Percentiles rank a stretch among this genome's conserved stretches.
Evolutionary conservation across 2,888 invertebrate species (phyloP).

Genomic region (Oxytorus armatus): DNA sequence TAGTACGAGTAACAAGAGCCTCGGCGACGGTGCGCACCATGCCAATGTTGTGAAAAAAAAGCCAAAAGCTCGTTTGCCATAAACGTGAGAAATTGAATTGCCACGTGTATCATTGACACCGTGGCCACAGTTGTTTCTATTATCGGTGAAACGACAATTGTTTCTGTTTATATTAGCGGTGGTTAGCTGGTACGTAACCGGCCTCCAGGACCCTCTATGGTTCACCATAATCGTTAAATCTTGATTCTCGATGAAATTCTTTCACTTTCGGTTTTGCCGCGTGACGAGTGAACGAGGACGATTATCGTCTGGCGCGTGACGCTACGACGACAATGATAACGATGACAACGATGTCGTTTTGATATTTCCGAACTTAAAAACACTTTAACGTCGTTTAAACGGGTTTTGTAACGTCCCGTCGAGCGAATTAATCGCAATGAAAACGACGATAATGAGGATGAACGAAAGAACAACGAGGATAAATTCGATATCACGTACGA

Average conservation of each 20-base stretch:
- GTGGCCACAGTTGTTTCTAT: not conserved
- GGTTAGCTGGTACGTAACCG: conserved; percentile 68
- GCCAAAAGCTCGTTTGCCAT: conserved; percentile 15
- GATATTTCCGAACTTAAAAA: not conserved
- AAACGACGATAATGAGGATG: conserved; percentile 35
- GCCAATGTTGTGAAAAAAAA: conserved; percentile 37
- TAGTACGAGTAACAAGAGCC: conserved; percentile 85
- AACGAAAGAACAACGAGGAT: conserved; percentile 28
- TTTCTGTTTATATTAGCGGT: not conserved
- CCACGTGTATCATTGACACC: not conserved
- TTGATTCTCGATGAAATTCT: conserved; percentile 32
- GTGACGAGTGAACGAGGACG: not conserved
- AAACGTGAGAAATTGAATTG: not conserved
- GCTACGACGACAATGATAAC: conserved; percentile 1
- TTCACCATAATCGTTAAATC: conserved; percentile 71
- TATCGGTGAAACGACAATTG: not conserved
- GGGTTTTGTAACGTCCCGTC: not conserved
- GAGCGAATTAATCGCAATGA: conserved; percentile 13
- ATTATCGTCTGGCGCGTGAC: not conserved
- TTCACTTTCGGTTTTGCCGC: conserved; percentile 16
- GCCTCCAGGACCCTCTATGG: conserved; percentile 66
- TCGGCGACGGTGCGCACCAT: conserved; percentile 69
- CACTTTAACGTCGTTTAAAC: not conserved
- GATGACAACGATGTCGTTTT: conserved; percentile 45
- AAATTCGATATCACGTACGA: conserved; percentile 49